Percentiles rank a stretch among this genome's conserved stretches.
phyloP scores from a whole-genome alignment of 2,797 vertebrate species.

The Enteromius radiatus region DNA sequence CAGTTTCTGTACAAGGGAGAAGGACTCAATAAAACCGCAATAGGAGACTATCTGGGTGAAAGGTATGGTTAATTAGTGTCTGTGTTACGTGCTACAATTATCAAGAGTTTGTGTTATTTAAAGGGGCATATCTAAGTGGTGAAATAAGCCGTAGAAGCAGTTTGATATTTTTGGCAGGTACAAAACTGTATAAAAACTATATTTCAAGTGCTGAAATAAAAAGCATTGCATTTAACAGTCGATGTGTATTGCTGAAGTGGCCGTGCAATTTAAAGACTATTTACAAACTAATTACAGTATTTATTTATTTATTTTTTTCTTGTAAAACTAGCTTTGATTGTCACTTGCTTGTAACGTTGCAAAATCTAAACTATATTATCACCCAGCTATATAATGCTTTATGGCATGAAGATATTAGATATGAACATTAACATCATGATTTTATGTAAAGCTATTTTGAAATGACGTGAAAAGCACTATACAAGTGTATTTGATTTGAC shows the following conservation, averaged over 20 bases:
- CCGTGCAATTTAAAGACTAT: too few relatives aligned
- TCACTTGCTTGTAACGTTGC: background rate
- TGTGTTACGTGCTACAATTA: background rate
- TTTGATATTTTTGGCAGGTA: background rate
- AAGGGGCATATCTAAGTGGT: background rate
- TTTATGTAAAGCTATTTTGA: background rate
- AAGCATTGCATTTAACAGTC: background rate
- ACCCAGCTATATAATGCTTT: background rate
- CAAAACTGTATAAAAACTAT: background rate
- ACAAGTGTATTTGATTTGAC: background rate
- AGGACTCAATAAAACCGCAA: slow-evolving; percentile 94
- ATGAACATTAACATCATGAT: background rate
- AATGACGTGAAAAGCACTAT: background rate
- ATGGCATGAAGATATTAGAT: background rate
- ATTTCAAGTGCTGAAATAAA: background rate
- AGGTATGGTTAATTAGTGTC: slow-evolving; percentile 59
- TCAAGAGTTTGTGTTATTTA: background rate
- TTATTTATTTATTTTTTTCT: background rate
- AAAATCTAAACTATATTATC: background rate
- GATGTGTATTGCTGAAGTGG: background rate
- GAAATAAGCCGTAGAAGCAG: background rate
- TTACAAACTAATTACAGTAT: background rate
- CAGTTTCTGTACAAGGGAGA: slow-evolving; percentile 96
- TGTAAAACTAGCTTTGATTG: background rate
- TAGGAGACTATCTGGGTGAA: slow-evolving; percentile 93